Conservation (phyloP, 23 tunicate genomes). For the Oikopleura vanhoeffeni region DNA sequence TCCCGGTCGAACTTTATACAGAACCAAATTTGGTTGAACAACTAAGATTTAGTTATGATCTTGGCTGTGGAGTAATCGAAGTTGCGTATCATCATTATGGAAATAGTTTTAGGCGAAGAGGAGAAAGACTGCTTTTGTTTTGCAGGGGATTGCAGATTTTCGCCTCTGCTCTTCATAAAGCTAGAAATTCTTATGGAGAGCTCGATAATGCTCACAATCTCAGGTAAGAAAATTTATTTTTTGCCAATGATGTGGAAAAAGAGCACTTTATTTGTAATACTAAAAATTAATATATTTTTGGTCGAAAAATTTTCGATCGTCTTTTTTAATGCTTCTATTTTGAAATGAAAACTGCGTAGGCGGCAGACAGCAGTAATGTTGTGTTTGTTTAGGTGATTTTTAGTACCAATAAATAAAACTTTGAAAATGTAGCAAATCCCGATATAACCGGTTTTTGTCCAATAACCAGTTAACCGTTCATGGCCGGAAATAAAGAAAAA, state of each 20-base stretch:
- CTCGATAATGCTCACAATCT: not conserved
- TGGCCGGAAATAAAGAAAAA: too few species aligned
- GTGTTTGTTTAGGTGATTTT: too few species aligned
- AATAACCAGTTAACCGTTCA: too few species aligned
- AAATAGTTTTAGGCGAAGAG: not conserved
- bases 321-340: too few species aligned
- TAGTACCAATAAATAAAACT: too few species aligned
- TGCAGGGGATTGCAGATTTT: slow-evolving; percentile 49
- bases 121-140: slow-evolving; percentile 45
- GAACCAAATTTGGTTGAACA: not conserved
- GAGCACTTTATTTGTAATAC: not conserved
- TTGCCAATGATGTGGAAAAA: too few species aligned
- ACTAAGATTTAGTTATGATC: not conserved
- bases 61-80: not conserved
- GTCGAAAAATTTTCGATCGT: not conserved
- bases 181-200: slow-evolving; percentile 21
- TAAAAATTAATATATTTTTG: not conserved
- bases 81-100: not conserved
- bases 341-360: too few species aligned
- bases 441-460: too few species aligned
- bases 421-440: too few species aligned
- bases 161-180: slow-evolving; percentile 51
- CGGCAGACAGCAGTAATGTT: too few species aligned
- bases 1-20: too few species aligned
- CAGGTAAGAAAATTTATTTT: not conserved